phyloP scores from a whole-genome alignment of 2,113 vertebrate species.

The Miniopterus natalensis region DNA sequence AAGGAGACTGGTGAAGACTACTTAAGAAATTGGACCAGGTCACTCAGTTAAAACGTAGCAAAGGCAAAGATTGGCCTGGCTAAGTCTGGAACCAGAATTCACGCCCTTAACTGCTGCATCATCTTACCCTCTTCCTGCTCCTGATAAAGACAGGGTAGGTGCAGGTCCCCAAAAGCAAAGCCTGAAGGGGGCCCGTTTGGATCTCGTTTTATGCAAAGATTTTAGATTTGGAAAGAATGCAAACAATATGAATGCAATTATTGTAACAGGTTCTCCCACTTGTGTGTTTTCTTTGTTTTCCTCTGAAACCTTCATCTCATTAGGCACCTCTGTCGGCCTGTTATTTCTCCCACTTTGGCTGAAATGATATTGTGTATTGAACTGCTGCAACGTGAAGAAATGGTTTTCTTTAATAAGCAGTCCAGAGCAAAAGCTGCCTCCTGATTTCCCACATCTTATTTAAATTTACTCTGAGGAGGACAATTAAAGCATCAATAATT shows the following conservation, averaged over 20 bases:
- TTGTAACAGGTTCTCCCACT: background rate
- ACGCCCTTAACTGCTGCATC: accelerated
- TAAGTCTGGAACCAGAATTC: background rate
- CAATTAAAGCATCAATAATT: background rate
- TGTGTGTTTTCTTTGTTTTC: background rate
- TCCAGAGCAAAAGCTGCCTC: background rate
- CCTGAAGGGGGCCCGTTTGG: background rate
- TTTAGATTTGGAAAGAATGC: background rate
- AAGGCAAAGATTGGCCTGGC: background rate
- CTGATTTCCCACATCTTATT: background rate
- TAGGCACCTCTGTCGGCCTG: background rate
- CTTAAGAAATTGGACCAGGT: background rate
- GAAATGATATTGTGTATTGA: background rate
- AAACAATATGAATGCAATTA: background rate
- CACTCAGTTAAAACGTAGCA: background rate
- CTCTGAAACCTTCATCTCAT: background rate
- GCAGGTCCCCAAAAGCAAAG: background rate
- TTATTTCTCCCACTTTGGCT: background rate
- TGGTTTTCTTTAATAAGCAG: background rate
- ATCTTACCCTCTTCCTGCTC: background rate
- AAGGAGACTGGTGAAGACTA: background rate
- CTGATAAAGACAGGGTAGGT: background rate
- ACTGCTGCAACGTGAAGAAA: background rate
- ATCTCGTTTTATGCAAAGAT: background rate
- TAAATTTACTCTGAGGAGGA: background rate